Percentiles rank a stretch among this genome's conserved stretches.
phyloP scores from a whole-genome alignment of 2,888 invertebrate species.

The Lagria hirta region DNA sequence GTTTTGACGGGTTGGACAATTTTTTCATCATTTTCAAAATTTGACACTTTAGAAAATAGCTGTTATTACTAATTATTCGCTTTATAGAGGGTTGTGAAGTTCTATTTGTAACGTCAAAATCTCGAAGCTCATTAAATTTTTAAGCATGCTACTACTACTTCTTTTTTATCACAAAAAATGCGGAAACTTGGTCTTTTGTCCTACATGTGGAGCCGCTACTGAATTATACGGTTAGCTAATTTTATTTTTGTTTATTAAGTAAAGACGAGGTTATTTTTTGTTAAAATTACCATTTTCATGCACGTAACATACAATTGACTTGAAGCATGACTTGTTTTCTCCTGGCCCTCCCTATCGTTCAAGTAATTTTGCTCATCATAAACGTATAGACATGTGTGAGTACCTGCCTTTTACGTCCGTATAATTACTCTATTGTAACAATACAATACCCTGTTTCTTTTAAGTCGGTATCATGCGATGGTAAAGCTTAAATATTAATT shows the following conservation, averaged over 20 bases:
- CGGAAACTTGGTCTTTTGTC: too few relatives aligned
- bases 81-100: too few relatives aligned
- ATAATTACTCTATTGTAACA: conserved; percentile 34
- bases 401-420: conserved; percentile 33
- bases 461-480: too few relatives aligned
- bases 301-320: conserved; percentile 31
- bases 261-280: conserved; percentile 18
- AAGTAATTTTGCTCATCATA: conserved; percentile 37
- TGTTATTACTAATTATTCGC: too few relatives aligned
- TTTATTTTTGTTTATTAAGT: conserved; percentile 7
- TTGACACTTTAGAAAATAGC: too few relatives aligned
- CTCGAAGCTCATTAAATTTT: too few relatives aligned
- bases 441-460: conserved; percentile 25
- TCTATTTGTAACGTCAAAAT: too few relatives aligned
- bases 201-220: neutral
- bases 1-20: too few relatives aligned
- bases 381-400: conserved; percentile 37
- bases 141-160: too few relatives aligned
- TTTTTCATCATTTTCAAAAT: too few relatives aligned
- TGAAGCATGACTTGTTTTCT: conserved; percentile 31
- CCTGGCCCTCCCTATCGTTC: conserved; percentile 32
- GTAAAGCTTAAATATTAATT: too few relatives aligned
- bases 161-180: too few relatives aligned
- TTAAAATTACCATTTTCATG: conserved; percentile 33
- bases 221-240: neutral